phyloP scores from a whole-genome alignment of 2,797 vertebrate species.

The Amniataba percoides region DNA sequence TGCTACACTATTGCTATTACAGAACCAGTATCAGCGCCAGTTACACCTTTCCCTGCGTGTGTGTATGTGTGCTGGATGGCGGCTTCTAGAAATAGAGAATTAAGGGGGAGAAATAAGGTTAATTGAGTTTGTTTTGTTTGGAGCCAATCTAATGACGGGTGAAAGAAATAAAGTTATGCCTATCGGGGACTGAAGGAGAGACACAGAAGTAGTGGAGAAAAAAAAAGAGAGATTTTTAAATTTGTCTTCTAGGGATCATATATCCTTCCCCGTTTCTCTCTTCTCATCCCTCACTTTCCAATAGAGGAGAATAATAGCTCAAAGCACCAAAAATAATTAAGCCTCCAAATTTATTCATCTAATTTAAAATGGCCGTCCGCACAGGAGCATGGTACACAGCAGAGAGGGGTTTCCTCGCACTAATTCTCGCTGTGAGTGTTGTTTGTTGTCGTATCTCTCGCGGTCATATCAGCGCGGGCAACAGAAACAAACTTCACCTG shows the following conservation, averaged over 20 bases:
- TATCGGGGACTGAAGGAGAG: slow-evolving; percentile 52
- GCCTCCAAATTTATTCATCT: slow-evolving; percentile 83
- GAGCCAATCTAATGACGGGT: slow-evolving; percentile 64
- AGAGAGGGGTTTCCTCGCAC: slow-evolving; percentile 59
- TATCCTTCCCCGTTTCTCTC: slow-evolving; percentile 50
- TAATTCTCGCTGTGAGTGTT: slow-evolving; percentile 81
- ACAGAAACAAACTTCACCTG: slow-evolving; percentile 63
- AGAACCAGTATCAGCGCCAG: slow-evolving; percentile 1
- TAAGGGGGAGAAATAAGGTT: slow-evolving; percentile 66
- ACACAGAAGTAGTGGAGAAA: slow-evolving; percentile 26
- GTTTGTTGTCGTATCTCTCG: slow-evolving; percentile 72
- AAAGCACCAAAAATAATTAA: slow-evolving; percentile 85
- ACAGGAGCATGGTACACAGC: slow-evolving; percentile 50
- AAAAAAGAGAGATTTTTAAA: slow-evolving; percentile 49
- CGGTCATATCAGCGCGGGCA: slow-evolving; percentile 54
- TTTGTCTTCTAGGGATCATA: slow-evolving; percentile 80
- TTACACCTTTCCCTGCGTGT: slow-evolving; percentile 6
- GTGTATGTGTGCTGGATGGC: slow-evolving; percentile 16
- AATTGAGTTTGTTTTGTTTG: slow-evolving; percentile 79
- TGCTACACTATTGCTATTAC: not conserved
- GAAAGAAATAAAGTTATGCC: slow-evolving; percentile 70
- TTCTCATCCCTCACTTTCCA: slow-evolving; percentile 63
- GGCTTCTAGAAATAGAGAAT: slow-evolving; percentile 44
- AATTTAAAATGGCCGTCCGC: slow-evolving; percentile 79
- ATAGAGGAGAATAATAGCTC: slow-evolving; percentile 82